Conservation (phyloP, 2,113 vertebrate species). For the Hippocampus comes region DNA sequence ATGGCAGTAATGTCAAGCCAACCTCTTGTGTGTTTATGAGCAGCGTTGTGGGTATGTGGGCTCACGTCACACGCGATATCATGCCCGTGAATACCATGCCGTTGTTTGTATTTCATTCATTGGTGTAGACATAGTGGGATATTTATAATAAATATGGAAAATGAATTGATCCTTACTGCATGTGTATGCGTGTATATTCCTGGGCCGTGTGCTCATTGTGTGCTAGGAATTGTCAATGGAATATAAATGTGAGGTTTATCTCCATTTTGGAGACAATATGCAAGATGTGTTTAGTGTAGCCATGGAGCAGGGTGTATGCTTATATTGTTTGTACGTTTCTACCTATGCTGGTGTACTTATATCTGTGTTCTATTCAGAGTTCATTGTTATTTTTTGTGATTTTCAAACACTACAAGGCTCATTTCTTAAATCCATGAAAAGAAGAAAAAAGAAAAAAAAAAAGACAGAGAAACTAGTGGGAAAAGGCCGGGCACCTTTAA, state of each 20-base stretch:
- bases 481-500: not conserved
- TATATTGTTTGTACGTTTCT: slow-evolving; percentile 27
- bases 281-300: slow-evolving; percentile 56
- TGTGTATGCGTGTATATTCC: slow-evolving; percentile 46
- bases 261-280: slow-evolving; percentile 34
- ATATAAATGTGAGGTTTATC: slow-evolving; percentile 56
- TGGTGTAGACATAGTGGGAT: slow-evolving; percentile 58
- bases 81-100: slow-evolving; percentile 51
- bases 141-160: slow-evolving; percentile 68
- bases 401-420: not conserved
- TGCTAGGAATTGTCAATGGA: slow-evolving; percentile 52
- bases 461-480: not conserved
- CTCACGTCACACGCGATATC: slow-evolving; percentile 51
- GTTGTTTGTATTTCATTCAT: slow-evolving; percentile 66
- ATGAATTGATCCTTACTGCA: slow-evolving; percentile 68
- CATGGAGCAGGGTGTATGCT: slow-evolving; percentile 39
- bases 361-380: not conserved
- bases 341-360: slow-evolving; percentile 18
- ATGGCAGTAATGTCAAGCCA: slow-evolving; percentile 46
- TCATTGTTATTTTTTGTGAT: not conserved
- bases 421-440: not conserved
- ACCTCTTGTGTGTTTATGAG: slow-evolving; percentile 63
- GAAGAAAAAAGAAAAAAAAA: too few species aligned
- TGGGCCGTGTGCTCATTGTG: slow-evolving; percentile 27
- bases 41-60: slow-evolving; percentile 37